Percentiles rank a stretch among this genome's conserved stretches.
phyloP scores from a whole-genome alignment of 1,140 invertebrate genomes.

The Bombus haemorrhoidalis region DNA sequence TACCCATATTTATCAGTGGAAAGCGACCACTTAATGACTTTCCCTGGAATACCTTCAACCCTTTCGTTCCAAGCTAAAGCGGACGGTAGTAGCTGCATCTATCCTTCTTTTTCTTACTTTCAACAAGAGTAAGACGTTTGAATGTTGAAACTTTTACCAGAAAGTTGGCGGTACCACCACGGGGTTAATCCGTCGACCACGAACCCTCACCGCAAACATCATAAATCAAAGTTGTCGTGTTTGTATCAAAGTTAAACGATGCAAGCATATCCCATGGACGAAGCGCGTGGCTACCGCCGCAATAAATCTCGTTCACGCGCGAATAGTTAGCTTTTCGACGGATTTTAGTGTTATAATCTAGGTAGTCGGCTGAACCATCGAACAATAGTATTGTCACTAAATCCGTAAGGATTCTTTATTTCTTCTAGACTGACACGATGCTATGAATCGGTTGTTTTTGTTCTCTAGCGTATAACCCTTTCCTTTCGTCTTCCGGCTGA shows the following conservation, averaged over 20 bases:
- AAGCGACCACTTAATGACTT: background rate
- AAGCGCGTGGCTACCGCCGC: background rate
- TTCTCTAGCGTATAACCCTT: slow-evolving; percentile 19
- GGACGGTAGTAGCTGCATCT: background rate
- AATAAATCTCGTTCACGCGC: slow-evolving; percentile 45
- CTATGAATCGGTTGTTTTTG: slow-evolving; percentile 21
- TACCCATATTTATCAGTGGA: background rate
- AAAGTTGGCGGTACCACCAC: slow-evolving; percentile 63
- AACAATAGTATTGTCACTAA: slow-evolving; percentile 22
- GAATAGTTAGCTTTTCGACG: slow-evolving; percentile 6
- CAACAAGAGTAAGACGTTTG: background rate
- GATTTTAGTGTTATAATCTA: slow-evolving; percentile 14
- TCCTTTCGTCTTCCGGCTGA: background rate
- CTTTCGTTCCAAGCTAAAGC: background rate
- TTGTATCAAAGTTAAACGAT: slow-evolving; percentile 26
- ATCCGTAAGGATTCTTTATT: slow-evolving; percentile 31
- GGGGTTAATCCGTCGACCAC: slow-evolving; percentile 67
- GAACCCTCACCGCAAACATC: slow-evolving; percentile 68
- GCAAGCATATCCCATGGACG: background rate
- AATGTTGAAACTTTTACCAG: slow-evolving; percentile 29
- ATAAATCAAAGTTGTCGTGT: slow-evolving; percentile 69
- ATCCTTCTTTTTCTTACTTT: background rate
- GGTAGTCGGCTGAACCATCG: background rate
- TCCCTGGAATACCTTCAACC: background rate
- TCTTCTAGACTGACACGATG: background rate